Conservation (phyloP, 2,113 vertebrate genomes). For the Odocoileus hemionus region DNA sequence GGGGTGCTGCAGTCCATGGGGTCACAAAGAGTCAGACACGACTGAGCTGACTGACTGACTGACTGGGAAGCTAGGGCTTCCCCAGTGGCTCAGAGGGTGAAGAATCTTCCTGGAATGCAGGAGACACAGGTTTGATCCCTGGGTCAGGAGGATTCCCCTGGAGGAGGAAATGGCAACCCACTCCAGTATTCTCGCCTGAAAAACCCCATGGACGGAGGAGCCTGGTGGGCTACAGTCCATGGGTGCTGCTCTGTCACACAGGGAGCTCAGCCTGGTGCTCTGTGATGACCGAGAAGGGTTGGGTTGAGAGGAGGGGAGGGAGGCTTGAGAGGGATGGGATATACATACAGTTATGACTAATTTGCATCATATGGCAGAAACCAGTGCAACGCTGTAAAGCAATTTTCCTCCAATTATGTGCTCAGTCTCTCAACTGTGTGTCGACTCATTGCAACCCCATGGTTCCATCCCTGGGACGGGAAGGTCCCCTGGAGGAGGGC, state of each 20-base stretch:
- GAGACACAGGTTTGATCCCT: background rate
- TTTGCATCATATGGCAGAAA: background rate
- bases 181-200: fast-evolving
- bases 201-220: background rate
- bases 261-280: background rate
- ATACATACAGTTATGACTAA: background rate
- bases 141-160: background rate
- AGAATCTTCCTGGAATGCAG: background rate
- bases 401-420: background rate
- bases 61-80: background rate
- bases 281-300: background rate
- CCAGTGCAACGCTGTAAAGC: background rate
- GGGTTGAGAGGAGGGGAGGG: background rate
- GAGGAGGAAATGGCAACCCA: background rate
- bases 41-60: too few species aligned
- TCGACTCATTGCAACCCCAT: fast-evolving
- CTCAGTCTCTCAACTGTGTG: background rate
- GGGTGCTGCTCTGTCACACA: background rate
- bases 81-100: background rate
- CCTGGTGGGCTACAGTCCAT: fast-evolving
- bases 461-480: background rate
- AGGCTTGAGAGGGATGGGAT: too few species aligned
- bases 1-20: background rate
- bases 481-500: background rate
- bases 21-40: background rate